These are phyloP conservation scores for Chorisops tibialis DNA, from an alignment of 2,888 invertebrate genomes.

Conservation along the genomic window DNA sequence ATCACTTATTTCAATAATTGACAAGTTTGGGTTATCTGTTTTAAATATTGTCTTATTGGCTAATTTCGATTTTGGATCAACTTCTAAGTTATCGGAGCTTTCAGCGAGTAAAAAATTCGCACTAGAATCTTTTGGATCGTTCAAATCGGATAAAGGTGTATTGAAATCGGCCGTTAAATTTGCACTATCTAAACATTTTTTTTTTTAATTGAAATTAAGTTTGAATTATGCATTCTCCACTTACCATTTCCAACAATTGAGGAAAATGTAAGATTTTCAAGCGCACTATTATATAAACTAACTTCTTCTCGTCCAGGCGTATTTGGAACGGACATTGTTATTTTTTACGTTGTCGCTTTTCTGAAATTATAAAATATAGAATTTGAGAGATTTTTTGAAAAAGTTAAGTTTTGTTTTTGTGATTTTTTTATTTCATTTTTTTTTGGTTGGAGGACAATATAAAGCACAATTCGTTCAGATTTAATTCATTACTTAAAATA, in stretches of 20 bases:
- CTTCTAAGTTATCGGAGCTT: slow-evolving; percentile 48
- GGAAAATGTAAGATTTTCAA: slow-evolving; percentile 43
- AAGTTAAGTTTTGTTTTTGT: too few relatives aligned
- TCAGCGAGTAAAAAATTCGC: slow-evolving; percentile 45
- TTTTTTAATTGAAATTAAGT: slow-evolving; percentile 1
- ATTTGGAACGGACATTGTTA: slow-evolving; percentile 21
- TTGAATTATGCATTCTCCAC: neutral
- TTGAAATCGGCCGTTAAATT: slow-evolving; percentile 35
- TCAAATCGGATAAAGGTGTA: slow-evolving; percentile 36
- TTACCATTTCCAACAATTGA: slow-evolving; percentile 43
- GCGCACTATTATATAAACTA: slow-evolving; percentile 46
- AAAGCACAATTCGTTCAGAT: too few relatives aligned
- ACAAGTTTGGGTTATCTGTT: slow-evolving; percentile 50
- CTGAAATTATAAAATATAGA: neutral
- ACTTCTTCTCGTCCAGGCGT: slow-evolving; percentile 29
- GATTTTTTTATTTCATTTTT: too few relatives aligned
- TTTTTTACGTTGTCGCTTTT: neutral
- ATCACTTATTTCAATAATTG: slow-evolving; percentile 52
- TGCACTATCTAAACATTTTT: slow-evolving; percentile 42
- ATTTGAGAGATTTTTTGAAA: too few relatives aligned
- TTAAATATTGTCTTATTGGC: slow-evolving; percentile 52
- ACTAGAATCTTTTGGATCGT: slow-evolving; percentile 38
- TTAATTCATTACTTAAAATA: too few relatives aligned
- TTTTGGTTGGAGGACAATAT: too few relatives aligned
- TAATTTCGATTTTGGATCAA: slow-evolving; percentile 50